These are phyloP conservation scores for Conus betulinus DNA, from an alignment of 1,140 invertebrate genomes.

Conservation along the genomic window DNA sequence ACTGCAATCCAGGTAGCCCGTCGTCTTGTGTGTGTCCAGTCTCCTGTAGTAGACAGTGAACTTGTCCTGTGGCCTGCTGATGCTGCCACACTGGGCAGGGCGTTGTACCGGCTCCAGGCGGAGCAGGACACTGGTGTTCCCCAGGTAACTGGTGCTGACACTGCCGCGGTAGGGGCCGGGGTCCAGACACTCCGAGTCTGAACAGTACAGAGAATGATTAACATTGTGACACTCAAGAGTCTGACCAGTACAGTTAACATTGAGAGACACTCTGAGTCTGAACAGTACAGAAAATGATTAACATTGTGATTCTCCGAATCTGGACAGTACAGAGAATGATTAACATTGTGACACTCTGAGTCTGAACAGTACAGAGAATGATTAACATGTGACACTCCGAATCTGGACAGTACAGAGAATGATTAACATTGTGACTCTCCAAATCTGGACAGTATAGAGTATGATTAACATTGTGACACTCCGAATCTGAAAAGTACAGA, in stretches of 20 bases:
- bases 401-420: no score
- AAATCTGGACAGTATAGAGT: no score
- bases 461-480: slow-evolving; percentile 76
- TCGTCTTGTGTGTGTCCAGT: slow-evolving; percentile 53
- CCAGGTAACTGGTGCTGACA: slow-evolving; percentile 75
- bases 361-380: no score
- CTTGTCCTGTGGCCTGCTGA: slow-evolving; percentile 81
- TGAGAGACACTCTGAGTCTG: no score
- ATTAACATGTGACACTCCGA: no score
- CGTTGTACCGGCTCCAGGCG: slow-evolving; percentile 79
- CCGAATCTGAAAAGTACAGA: slow-evolving; percentile 56
- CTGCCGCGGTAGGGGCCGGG: slow-evolving; percentile 78
- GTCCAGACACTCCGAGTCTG: slow-evolving; percentile 82
- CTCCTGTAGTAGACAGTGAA: slow-evolving; percentile 83
- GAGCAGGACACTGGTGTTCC: slow-evolving; percentile 81
- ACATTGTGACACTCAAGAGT: not conserved
- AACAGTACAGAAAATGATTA: no score
- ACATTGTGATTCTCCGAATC: no score
- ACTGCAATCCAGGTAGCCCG: slow-evolving; percentile 46
- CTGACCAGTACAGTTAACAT: no score
- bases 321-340: no score
- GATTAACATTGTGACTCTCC: no score
- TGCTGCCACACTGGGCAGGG: slow-evolving; percentile 79
- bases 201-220: slow-evolving; percentile 25
- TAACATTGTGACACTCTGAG: no score